phyloP scores from a whole-genome alignment of 2,113 vertebrate genomes.

The Peucedramus taeniatus region DNA sequence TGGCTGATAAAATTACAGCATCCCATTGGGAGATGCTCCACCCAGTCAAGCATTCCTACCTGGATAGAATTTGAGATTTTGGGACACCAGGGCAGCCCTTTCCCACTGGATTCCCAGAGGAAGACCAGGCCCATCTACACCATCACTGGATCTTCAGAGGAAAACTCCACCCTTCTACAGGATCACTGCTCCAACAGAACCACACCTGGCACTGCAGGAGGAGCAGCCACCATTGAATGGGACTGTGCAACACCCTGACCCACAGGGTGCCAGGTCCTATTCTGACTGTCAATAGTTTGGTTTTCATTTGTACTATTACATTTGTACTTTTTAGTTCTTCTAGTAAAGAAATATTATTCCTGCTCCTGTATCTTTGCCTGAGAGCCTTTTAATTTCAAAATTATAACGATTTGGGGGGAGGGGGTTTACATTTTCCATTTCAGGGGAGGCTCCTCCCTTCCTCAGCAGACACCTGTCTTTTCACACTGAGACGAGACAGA shows the following conservation, averaged over 20 bases:
- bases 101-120: not conserved
- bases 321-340: not conserved
- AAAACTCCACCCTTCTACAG: not conserved
- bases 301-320: not conserved
- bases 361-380: not conserved
- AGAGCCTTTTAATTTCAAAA: not conserved
- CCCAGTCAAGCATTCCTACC: not conserved
- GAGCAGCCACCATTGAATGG: no score
- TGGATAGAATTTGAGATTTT: not conserved
- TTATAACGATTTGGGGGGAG: not conserved
- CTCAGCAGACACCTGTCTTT: not conserved
- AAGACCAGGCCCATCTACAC: not conserved
- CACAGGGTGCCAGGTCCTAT: rapidly evolving
- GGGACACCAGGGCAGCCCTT: not conserved
- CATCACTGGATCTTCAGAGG: not conserved
- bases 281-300: not conserved
- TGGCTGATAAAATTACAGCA: not conserved
- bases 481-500: not conserved
- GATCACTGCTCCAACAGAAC: not conserved
- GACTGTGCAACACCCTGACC: no score
- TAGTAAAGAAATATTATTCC: not conserved
- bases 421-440: not conserved
- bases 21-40: not conserved
- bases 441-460: not conserved
- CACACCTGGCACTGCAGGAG: not conserved